These are phyloP conservation scores for Nasonia vitripennis DNA, from an alignment of 1,140 invertebrate genomes.

Conservation along the genomic window DNA sequence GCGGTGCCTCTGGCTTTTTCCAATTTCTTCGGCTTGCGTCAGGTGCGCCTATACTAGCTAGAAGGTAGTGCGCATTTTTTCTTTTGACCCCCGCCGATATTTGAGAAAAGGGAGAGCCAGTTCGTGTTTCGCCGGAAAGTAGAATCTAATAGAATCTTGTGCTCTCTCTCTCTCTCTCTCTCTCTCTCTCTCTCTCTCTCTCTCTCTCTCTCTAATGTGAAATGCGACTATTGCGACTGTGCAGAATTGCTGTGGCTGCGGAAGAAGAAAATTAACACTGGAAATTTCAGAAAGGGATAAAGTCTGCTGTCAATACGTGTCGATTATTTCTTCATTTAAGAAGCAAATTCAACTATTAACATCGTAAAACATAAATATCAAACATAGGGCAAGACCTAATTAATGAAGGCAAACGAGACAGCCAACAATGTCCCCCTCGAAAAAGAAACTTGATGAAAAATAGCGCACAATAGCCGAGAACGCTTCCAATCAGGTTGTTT, in stretches of 20 bases:
- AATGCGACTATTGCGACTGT: background rate
- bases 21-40: background rate
- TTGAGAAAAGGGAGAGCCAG: background rate
- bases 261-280: background rate
- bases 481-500: background rate
- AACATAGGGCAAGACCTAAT: no score
- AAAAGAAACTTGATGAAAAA: background rate
- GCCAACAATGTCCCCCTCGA: background rate
- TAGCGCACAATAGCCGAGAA: background rate
- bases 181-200: background rate
- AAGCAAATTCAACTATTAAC: no score
- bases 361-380: no score
- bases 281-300: no score
- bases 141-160: no score
- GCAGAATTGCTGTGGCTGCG: background rate
- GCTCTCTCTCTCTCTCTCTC: background rate
- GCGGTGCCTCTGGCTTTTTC: background rate
- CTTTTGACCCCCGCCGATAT: background rate
- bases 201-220: background rate
- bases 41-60: background rate
- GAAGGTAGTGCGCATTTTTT: background rate
- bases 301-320: no score
- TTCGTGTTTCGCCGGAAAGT: no score
- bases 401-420: background rate
- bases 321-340: no score